Evolutionary conservation across 1,140 invertebrate genomes (phyloP).

Genomic region (Drosophila ercepeae): DNA sequence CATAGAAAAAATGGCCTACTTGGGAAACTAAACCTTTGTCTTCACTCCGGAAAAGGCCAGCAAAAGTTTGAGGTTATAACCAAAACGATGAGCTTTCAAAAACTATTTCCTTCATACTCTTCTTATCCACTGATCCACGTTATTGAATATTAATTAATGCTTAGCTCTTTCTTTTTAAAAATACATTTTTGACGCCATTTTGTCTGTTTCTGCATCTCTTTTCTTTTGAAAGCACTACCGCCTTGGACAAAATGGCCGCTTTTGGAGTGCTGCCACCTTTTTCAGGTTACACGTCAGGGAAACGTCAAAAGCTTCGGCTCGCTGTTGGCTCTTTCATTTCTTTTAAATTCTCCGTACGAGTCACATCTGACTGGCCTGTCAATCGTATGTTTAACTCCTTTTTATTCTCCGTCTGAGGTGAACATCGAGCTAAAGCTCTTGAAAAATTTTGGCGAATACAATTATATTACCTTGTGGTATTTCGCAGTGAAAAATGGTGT

Average conservation of each 20-base stretch:
- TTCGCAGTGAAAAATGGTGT: constrained; percentile 44
- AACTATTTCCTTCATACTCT: too few relatives aligned
- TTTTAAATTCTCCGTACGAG: neutral
- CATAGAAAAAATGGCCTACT: neutral
- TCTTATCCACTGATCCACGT: too few relatives aligned
- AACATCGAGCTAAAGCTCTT: neutral
- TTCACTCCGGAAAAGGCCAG: too few relatives aligned
- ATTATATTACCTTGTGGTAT: neutral
- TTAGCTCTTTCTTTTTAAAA: neutral
- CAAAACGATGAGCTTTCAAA: too few relatives aligned
- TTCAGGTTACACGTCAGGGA: neutral
- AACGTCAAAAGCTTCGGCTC: neutral
- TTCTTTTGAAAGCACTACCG: neutral
- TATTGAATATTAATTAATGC: too few relatives aligned
- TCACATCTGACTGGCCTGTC: neutral
- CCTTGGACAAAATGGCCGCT: neutral
- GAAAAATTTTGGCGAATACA: neutral
- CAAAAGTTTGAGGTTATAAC: too few relatives aligned
- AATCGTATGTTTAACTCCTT: neutral
- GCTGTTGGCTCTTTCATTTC: neutral
- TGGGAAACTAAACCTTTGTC: too few relatives aligned
- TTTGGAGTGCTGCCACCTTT: neutral
- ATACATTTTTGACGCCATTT: neutral
- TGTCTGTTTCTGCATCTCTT: neutral
- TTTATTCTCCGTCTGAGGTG: neutral